Evolutionary conservation across 2,888 invertebrate genomes (phyloP), one percentile per base, ranked within the genome.

Genomic region (Conomelus anceps): DNA sequence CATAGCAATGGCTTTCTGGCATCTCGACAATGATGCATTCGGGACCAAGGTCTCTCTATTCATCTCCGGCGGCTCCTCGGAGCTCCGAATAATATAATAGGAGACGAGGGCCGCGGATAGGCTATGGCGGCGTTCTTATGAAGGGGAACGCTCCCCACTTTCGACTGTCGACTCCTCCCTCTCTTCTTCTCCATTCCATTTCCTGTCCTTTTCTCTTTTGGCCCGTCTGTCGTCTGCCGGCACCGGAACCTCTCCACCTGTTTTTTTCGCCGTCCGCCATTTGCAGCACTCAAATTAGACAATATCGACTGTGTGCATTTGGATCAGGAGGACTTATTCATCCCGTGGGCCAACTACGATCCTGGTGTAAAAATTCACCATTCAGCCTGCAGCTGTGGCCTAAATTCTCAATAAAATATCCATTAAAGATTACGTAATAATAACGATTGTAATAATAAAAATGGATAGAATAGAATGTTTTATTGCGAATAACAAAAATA

Each of bases 61-160:
- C 41, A 86, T 89, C 41, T 22, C 20, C 22, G 23, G 22, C 85
- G 85, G 23, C 29, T 24, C 85, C 85, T 85, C 89, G 20, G 34
- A 22, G n/a, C n/a, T n/a, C n/a, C n/a, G n/a, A n/a, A n/a, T n/a
- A n/a, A n/a, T n/a, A 23, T 22, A 84, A 22, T 22, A 85, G 22
- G 6, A 84, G 22, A n/a, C n/a, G n/a, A n/a, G n/a, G n/a, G n/a
- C n/a, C 84, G 4, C 13, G 23, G 41, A 86, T 22, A 23, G 17
- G 4, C 11, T 41, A 88, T 85, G 88, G 88, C 91, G 90, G 90
- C 90, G 88, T 63, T 23, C 87, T 23, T 88, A 84, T 88, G 85
- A 86, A 85, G 89, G 84, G 88, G 89, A 63, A 86, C 84, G 85
- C 63, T 89, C 29, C 88, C 88, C 85, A 24, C 23, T 63, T 88